Base-by-base conservation (phyloP, 2,113 vertebrate species). In the Lutjanus erythropterus region DNA sequence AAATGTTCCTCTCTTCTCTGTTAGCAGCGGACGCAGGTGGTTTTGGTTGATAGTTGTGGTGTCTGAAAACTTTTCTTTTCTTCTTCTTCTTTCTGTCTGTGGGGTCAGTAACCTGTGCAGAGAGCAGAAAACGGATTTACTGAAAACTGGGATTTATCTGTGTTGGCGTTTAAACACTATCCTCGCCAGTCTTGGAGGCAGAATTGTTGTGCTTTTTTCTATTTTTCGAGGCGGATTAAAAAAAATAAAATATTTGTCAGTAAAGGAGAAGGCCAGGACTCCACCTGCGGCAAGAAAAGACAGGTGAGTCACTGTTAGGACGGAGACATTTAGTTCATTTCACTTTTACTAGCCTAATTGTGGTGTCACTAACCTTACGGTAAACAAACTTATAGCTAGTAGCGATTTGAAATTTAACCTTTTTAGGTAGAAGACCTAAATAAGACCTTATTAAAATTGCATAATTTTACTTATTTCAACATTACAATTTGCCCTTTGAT, bases 61-160 rank as follows among this genome's bases (percentile, higher is more conserved):
- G 73, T 65, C 46, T 37, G 56, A 31, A 81, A 80, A 58, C 25
- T 56, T 39, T 58, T 56, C 70, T 73, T 35, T 41, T 27, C 37
- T 10, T 1, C 5, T 39, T 12, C 6, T 9, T n/a, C 6, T 9
- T 60, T 53, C 21, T 52, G 69, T 65, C 3, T 47, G 27, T 64
- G 87, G 76, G 90, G 92, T 91, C 92, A 92, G 84, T 91, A 89
- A 92, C 91, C 92, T 91, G 91, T 61, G 86, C 65, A 71, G 21
- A 72, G 55, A 79, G 49, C 23, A 41, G 41, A 39, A 33, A 27
- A 37, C 41, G 78, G 75, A 87, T 87, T 83, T 75, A 88, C 55
- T 70, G 75, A 41, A 83, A 82, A 69, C 55, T 77, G 60, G 75
- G 69, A 86, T 84, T 75, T 80, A 71, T 53, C 83, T 27, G 9